A percentile compares a stretch with the other conserved stretches of the same genome.
phyloP scores from a whole-genome alignment of 2,888 invertebrate species.

The Aleiodes leptofemur region DNA sequence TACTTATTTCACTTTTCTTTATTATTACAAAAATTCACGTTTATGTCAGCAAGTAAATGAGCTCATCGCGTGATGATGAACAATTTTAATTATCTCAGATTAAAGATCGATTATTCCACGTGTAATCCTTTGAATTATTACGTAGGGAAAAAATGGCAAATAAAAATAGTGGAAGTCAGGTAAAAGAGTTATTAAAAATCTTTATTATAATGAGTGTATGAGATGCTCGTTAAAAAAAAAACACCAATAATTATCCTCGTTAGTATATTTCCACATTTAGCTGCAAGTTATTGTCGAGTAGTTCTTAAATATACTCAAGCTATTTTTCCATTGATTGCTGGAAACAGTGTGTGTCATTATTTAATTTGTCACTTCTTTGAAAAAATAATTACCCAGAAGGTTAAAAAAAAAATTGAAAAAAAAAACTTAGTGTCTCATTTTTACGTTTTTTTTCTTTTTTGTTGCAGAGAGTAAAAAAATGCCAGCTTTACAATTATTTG shows the following conservation, averaged over 20 bases:
- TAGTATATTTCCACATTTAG: not conserved
- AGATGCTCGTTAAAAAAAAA: too few species aligned
- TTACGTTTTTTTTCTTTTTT: constrained; percentile 3
- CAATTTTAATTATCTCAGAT: not conserved
- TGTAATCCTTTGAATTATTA: too few species aligned
- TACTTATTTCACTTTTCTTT: not conserved
- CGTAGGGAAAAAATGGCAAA: not conserved
- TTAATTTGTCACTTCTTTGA: too few species aligned
- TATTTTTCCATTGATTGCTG: too few species aligned
- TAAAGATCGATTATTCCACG: constrained; percentile 8
- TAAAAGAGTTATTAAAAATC: constrained; percentile 1
- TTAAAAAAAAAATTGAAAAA: not conserved
- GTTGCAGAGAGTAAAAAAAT: constrained; percentile 75
- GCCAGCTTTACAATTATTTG: constrained; percentile 92
- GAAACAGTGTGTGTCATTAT: too few species aligned
- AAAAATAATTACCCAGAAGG: not conserved
- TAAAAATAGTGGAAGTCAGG: not conserved
- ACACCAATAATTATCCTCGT: not conserved
- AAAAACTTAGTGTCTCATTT: too few species aligned
- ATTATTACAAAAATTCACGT: not conserved
- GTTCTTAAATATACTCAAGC: too few species aligned
- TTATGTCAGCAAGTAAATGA: not conserved
- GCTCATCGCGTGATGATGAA: not conserved
- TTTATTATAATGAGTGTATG: too few species aligned
- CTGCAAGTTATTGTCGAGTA: too few species aligned